Evolutionary conservation across 2,797 vertebrate genomes (phyloP).

Genomic region (Microctenopoma stevenorrisi): DNA sequence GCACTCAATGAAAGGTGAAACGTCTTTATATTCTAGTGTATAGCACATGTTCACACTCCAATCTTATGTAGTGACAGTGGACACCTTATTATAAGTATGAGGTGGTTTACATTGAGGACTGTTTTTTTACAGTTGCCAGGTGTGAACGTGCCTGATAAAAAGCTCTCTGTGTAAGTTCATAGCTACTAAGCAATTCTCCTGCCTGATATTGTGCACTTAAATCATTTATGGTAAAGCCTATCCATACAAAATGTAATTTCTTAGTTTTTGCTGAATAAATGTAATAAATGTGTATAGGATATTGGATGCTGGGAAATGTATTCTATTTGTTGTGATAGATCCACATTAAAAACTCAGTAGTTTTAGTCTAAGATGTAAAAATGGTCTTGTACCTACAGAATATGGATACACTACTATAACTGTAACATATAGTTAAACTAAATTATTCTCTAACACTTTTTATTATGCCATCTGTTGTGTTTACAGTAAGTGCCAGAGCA

Average conservation of each 20-base stretch:
- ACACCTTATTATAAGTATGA: constrained; percentile 32
- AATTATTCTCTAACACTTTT: background rate
- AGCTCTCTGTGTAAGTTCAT: constrained; percentile 33
- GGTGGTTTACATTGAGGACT: constrained; percentile 28
- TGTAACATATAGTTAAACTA: background rate
- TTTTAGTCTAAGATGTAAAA: background rate
- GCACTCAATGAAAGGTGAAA: constrained; percentile 23
- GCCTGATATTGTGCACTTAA: constrained; percentile 30
- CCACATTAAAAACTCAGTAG: too few species aligned
- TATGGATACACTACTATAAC: background rate
- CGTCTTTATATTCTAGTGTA: background rate
- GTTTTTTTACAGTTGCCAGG: constrained; percentile 53
- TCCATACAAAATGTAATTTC: constrained; percentile 33
- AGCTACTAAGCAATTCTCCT: constrained; percentile 32
- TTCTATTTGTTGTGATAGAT: too few species aligned
- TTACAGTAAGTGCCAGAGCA: background rate
- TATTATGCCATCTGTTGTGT: background rate
- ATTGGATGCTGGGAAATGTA: background rate
- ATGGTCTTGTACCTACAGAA: background rate
- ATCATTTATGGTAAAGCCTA: constrained; percentile 19
- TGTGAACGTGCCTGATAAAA: constrained; percentile 55
- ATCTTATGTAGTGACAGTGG: constrained; percentile 6
- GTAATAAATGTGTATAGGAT: too few species aligned
- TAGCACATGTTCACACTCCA: constrained; percentile 11
- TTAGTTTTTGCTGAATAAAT: constrained; percentile 23